A percentile compares a stretch with the other conserved stretches of the same genome.
Evolutionary conservation across 2,113 vertebrate genomes (phyloP).

Genomic region (Siniperca chuatsi): DNA sequence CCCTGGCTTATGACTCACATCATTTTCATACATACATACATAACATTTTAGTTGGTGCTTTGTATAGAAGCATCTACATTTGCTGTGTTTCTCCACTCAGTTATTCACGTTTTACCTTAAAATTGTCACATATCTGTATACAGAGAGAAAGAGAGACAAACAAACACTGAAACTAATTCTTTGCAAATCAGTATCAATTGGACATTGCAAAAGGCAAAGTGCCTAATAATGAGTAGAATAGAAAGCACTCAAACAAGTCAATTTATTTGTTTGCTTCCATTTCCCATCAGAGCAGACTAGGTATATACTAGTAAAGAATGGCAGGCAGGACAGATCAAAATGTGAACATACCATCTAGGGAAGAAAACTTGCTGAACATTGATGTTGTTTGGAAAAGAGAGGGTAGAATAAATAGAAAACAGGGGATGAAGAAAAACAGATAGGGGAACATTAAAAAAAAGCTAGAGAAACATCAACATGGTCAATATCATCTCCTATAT

Average conservation of each 20-base stretch:
- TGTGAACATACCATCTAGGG: neutral
- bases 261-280: neutral
- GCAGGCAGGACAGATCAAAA: conserved; percentile 13
- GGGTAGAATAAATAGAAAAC: neutral
- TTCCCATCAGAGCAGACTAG: conserved; percentile 10
- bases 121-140: neutral
- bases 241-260: neutral
- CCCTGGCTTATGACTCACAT: neutral
- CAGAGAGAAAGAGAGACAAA: neutral
- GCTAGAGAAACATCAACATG: neutral
- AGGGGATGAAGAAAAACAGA: neutral
- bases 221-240: neutral
- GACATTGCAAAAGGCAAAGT: neutral
- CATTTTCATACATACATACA: neutral
- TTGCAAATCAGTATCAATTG: conserved; percentile 6
- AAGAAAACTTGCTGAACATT: neutral
- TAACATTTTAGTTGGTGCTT: neutral
- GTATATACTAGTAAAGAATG: neutral
- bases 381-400: neutral
- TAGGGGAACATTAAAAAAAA: neutral
- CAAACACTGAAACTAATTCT: neutral
- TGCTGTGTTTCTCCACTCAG: neutral
- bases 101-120: neutral
- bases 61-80: neutral
- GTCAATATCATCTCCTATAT: neutral